Conservation (phyloP, 2,888 invertebrate species). For the Neuroscelio doddi region DNA sequence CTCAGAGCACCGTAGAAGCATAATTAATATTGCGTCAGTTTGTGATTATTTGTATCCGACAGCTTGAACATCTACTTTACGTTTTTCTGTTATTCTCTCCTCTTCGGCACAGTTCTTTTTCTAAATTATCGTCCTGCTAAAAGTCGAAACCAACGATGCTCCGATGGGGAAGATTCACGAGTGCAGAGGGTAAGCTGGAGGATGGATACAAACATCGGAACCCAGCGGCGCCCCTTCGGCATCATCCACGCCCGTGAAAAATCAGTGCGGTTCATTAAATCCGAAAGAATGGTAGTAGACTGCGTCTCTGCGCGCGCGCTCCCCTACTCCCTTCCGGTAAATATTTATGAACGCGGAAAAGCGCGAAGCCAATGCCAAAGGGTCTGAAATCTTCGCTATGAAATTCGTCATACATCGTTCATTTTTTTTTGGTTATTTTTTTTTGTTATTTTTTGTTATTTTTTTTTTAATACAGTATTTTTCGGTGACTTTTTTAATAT, state of each 20-base stretch:
- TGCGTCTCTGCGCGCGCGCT: conserved; percentile 22
- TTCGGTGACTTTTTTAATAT: no score
- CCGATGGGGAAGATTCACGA: conserved; percentile 5
- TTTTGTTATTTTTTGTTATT: no score
- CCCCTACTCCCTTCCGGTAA: conserved; percentile 56
- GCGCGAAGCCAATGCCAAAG: conserved; percentile 50
- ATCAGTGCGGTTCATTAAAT: conserved; percentile 69
- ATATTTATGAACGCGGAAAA: conserved; percentile 68
- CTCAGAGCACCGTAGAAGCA: no score
- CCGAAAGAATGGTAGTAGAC: conserved; percentile 60
- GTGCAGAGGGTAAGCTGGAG: conserved; percentile 42
- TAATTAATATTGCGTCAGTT: conserved; percentile 60
- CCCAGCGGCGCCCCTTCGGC: conserved; percentile 34
- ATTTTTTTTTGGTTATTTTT: no score
- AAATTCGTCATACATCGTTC: conserved; percentile 20
- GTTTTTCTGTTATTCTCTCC: conserved; percentile 32
- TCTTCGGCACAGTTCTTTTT: conserved; percentile 3
- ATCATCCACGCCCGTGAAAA: conserved; percentile 60
- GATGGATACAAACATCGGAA: conserved; percentile 53
- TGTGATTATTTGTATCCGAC: conserved; percentile 60
- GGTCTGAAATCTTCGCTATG: conserved; percentile 21
- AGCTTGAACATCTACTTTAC: no score
- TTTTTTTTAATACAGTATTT: no score
- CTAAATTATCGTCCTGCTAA: conserved; percentile 12
- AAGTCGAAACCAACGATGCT: conserved; percentile 22